A percentile compares a stretch with the other conserved stretches of the same genome.
Conservation (phyloP, 2,113 vertebrate species). For the Podocnemis expansa region DNA sequence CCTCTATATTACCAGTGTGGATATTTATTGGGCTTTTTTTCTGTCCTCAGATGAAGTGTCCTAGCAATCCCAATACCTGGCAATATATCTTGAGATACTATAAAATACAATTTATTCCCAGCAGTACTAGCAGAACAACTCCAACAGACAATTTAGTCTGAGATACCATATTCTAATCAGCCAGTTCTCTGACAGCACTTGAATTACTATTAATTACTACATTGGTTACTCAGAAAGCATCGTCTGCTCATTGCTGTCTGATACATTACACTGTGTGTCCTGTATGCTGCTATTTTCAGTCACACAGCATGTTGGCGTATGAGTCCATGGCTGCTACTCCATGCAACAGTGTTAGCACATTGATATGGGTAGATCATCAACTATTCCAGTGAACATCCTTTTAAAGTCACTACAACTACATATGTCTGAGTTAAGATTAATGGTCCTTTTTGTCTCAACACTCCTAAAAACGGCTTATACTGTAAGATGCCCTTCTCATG, state of each 20-base stretch:
- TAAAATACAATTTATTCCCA: background rate
- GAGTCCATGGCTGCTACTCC: background rate
- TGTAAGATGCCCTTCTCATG: background rate
- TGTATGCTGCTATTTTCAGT: background rate
- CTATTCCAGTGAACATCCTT: background rate
- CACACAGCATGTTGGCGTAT: background rate
- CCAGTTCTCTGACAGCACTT: background rate
- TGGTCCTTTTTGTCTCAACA: background rate
- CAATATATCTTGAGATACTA: background rate
- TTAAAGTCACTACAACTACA: background rate
- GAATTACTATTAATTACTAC: background rate
- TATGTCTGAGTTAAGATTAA: background rate
- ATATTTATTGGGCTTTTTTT: background rate
- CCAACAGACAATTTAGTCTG: background rate
- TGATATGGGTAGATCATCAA: background rate
- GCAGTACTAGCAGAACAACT: background rate
- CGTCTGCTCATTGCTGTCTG: background rate
- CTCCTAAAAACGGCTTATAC: background rate
- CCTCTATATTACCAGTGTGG: background rate
- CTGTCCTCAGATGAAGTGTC: background rate
- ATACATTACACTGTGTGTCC: fast-evolving
- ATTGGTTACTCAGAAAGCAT: background rate
- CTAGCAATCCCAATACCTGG: fast-evolving
- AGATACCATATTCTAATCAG: fast-evolving
- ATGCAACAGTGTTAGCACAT: background rate